Evolutionary conservation across 2,797 vertebrate genomes (phyloP).

Genomic region (Artibeus lituratus): DNA sequence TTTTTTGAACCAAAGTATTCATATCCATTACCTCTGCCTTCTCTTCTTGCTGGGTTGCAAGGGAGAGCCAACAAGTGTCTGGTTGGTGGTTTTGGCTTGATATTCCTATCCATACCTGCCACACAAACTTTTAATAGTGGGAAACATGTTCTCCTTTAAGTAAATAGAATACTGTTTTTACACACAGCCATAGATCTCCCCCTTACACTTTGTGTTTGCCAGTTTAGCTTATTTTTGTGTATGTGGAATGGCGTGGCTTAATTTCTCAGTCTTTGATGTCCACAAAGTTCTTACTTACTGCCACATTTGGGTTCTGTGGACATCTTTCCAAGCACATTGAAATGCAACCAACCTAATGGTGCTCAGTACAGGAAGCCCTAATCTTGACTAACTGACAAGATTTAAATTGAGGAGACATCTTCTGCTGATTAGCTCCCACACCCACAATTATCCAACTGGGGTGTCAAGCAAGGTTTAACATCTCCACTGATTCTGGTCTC

Average conservation of each 20-base stretch:
- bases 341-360: slow-evolving; percentile 99
- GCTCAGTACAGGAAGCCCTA: slow-evolving; percentile 98
- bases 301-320: slow-evolving; percentile 90
- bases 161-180: slow-evolving; percentile 48
- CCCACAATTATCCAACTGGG: slow-evolving; percentile 99
- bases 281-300: slow-evolving; percentile 86
- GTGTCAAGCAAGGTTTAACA: slow-evolving; percentile 99
- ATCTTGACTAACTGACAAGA: slow-evolving; percentile 99
- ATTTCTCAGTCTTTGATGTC: slow-evolving; percentile 86
- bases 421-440: slow-evolving; percentile 99
- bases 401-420: slow-evolving; percentile 99
- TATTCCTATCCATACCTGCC: slow-evolving; percentile 32
- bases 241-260: slow-evolving; percentile 80
- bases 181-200: not conserved
- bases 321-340: slow-evolving; percentile 95
- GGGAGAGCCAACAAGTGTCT: slow-evolving; percentile 60
- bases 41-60: not conserved
- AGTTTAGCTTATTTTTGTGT: slow-evolving; percentile 74
- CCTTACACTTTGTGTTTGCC: slow-evolving; percentile 70
- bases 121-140: slow-evolving; percentile 60
- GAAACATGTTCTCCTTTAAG: slow-evolving; percentile 37
- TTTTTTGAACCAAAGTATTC: slow-evolving; percentile 53
- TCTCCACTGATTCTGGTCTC: slow-evolving; percentile 99
- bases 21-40: slow-evolving; percentile 32
- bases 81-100: slow-evolving; percentile 65